These are phyloP conservation scores for Ecliptopera silaceata DNA, from an alignment of 2,888 invertebrate genomes.

Conservation along the genomic window DNA sequence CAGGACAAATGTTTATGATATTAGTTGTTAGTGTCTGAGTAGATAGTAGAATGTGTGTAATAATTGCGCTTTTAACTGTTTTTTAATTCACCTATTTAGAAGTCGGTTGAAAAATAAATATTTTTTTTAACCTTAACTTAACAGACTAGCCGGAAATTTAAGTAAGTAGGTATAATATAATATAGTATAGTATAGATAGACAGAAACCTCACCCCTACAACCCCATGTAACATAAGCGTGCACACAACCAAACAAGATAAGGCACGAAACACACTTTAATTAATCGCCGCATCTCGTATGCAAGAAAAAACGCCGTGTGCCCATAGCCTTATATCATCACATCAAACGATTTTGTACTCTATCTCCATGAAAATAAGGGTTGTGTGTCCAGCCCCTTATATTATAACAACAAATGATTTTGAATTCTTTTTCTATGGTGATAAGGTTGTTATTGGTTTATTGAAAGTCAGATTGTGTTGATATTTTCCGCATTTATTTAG, in stretches of 20 bases:
- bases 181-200: not conserved
- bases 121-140: no score
- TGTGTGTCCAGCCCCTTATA: conserved; percentile 29
- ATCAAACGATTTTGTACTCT: conserved; percentile 7
- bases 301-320: conserved; percentile 52
- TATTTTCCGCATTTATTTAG: not conserved
- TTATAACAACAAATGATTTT: conserved; percentile 8
- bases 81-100: no score
- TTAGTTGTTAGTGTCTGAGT: no score
- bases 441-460: not conserved
- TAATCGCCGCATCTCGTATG: conserved; percentile 52
- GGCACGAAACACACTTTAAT: conserved; percentile 61
- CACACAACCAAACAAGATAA: conserved; percentile 45
- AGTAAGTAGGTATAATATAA: conserved; percentile 3
- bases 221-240: conserved; percentile 7
- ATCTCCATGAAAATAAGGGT: not conserved
- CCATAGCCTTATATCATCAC: conserved; percentile 7
- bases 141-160: no score
- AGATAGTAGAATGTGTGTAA: no score
- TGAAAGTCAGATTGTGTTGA: not conserved
- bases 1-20: no score
- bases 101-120: no score
- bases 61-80: no score
- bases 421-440: not conserved
- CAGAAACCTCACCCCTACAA: conserved; percentile 5